Evolutionary conservation across 2,113 vertebrate species (phyloP).

Genomic region (Pygathrix nemaeus): DNA sequence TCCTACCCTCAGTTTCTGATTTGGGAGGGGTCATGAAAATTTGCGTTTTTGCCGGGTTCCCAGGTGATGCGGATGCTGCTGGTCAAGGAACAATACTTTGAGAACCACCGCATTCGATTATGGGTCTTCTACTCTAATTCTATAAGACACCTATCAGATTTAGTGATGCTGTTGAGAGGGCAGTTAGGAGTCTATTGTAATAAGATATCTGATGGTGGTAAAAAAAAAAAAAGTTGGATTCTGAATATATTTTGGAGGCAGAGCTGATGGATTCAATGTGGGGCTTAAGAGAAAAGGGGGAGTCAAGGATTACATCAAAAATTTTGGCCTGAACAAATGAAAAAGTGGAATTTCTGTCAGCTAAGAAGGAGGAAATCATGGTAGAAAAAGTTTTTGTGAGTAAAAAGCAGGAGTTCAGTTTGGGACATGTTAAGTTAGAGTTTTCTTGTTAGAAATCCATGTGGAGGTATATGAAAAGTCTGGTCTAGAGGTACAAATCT

Average conservation of each 20-base stretch:
- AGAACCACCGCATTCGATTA: not conserved
- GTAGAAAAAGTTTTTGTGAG: not conserved
- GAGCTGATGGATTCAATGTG: not conserved
- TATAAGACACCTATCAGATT: not conserved
- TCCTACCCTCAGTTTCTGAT: not conserved
- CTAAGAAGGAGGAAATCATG: not conserved
- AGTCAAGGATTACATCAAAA: not conserved
- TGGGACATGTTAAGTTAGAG: not conserved
- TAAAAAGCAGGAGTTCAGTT: not conserved
- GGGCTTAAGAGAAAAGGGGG: not conserved
- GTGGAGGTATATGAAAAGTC: not conserved
- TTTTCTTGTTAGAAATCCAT: not conserved
- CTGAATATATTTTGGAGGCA: not conserved
- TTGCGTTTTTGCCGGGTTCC: not conserved
- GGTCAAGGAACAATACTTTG: not conserved
- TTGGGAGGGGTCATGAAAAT: not conserved
- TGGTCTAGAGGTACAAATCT: not conserved
- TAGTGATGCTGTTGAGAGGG: not conserved
- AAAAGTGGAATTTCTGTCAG: not conserved
- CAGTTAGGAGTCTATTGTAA: not conserved
- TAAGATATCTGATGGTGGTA: not conserved
- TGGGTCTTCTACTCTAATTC: not conserved
- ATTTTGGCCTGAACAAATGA: slow-evolving; percentile 19
- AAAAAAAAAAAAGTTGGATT: not conserved
- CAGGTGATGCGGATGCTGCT: not conserved